Evolutionary conservation across 2,888 invertebrate genomes (phyloP).

Genomic region (Drosophila infuscata): DNA sequence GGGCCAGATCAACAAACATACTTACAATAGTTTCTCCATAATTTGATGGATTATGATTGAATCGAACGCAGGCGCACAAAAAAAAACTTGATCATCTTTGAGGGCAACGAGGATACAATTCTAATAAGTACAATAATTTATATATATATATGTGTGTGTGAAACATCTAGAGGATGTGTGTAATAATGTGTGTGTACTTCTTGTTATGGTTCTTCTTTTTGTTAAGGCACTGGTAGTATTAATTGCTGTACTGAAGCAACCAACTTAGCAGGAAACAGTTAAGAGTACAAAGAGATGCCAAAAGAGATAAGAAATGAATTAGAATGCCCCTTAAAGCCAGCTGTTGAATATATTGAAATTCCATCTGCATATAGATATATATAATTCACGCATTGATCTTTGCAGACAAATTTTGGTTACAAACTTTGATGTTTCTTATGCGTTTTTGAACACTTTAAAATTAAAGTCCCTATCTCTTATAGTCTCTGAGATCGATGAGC

Average conservation of each 20-base stretch:
- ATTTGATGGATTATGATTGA: conserved; percentile 49
- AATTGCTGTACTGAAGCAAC: conserved; percentile 59
- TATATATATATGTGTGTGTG: conserved; percentile 16
- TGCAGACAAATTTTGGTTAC: not conserved
- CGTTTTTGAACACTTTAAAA: not conserved
- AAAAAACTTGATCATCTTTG: conserved; percentile 51
- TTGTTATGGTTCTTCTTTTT: conserved; percentile 32
- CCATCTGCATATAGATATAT: not conserved
- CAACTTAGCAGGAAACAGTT: conserved; percentile 38
- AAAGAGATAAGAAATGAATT: not conserved
- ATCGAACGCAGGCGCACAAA: conserved; percentile 44
- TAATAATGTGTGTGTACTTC: conserved; percentile 4
- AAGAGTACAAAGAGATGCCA: conserved; percentile 12
- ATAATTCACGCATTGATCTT: not conserved
- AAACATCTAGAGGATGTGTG: conserved; percentile 23
- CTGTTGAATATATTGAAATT: not conserved
- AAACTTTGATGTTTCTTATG: not conserved
- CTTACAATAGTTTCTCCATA: conserved; percentile 67
- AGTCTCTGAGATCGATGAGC: not conserved
- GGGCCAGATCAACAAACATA: conserved; percentile 81
- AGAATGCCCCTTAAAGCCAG: not conserved
- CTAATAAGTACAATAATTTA: conserved; percentile 5
- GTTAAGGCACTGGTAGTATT: conserved; percentile 77
- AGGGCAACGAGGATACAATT: conserved; percentile 34
- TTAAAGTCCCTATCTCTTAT: not conserved